These are phyloP conservation scores for Sula dactylatra DNA, from an alignment of 2,113 vertebrate species.

Conservation along the genomic window DNA sequence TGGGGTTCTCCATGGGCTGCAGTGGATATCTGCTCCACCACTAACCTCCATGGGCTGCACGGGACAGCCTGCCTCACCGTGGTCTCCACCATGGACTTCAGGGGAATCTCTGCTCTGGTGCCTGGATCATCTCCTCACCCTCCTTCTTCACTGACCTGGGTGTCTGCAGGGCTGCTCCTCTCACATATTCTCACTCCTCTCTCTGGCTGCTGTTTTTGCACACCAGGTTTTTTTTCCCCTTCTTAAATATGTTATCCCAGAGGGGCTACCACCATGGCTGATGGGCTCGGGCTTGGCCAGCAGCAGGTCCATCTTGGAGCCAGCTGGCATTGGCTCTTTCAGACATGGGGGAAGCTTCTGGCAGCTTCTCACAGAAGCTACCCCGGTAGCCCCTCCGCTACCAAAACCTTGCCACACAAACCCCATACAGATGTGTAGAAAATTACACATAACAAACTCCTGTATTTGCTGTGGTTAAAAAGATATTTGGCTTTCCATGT, in stretches of 20 bases:
- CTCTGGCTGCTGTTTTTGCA: not conserved
- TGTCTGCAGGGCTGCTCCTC: not conserved
- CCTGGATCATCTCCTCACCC: not conserved
- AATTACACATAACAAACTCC: not conserved
- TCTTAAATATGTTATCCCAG: not conserved
- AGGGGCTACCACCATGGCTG: rapidly evolving
- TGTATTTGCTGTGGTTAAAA: not conserved
- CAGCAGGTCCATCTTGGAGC: not conserved
- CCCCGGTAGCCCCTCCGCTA: not conserved
- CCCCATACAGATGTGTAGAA: not conserved
- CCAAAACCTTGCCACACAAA: not conserved
- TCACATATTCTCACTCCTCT: not conserved
- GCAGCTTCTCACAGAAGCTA: not conserved
- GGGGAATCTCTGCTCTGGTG: not conserved
- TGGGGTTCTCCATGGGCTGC: not conserved
- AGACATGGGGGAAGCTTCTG: not conserved
- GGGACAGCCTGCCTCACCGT: not conserved
- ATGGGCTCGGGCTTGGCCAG: not conserved
- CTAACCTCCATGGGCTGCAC: not conserved
- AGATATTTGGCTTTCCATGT: not conserved
- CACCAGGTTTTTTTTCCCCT: not conserved
- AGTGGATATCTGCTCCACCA: not conserved
- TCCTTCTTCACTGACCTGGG: not conserved
- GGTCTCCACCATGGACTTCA: not conserved
- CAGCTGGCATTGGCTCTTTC: not conserved